Conservation (phyloP, 2,888 invertebrate species). For the Aphodius granarius region DNA sequence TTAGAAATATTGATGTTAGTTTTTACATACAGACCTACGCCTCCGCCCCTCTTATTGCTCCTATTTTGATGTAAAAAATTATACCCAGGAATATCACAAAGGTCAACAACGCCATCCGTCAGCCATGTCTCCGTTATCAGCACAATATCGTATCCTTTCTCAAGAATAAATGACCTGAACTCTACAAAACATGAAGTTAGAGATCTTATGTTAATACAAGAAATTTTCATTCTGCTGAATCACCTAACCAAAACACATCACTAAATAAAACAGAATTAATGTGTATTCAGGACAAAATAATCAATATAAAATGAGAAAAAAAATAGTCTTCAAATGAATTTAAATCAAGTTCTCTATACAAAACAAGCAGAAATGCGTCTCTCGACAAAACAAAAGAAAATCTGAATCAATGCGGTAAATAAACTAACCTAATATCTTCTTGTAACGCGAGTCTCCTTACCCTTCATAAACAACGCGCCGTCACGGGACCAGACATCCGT, state of each 20-base stretch:
- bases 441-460: background rate
- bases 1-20: background rate
- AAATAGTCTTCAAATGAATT: background rate
- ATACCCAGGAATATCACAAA: background rate
- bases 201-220: background rate
- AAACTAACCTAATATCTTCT: background rate
- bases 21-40: slow-evolving; percentile 1
- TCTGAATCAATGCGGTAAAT: background rate
- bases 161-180: background rate
- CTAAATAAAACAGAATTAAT: background rate
- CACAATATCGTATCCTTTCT: background rate
- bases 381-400: background rate
- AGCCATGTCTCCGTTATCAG: background rate
- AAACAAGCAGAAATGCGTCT: background rate
- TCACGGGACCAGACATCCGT: background rate
- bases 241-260: background rate
- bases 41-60: background rate
- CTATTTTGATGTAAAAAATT: background rate
- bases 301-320: background rate
- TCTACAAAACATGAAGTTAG: background rate
- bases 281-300: background rate
- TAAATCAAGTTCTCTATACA: background rate
- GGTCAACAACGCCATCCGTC: background rate
- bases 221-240: background rate
- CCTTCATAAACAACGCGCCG: background rate